A percentile compares a stretch with the other conserved stretches of the same genome.
phyloP scores from a whole-genome alignment of 2,888 invertebrate genomes.

The Adelphocoris suturalis region DNA sequence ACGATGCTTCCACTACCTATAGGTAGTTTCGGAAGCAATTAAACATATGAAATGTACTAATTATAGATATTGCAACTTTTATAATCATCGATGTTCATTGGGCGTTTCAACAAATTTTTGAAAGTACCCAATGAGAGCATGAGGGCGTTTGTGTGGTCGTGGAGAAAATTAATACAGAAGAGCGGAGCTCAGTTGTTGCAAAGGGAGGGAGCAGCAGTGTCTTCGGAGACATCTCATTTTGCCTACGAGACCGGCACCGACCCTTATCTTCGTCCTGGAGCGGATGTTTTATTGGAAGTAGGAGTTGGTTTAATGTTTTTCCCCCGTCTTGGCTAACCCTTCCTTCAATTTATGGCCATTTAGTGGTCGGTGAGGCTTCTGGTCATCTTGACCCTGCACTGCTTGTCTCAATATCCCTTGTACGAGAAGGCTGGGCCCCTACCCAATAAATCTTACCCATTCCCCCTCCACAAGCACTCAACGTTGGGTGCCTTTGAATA shows the following conservation, averaged over 20 bases:
- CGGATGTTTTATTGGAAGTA: slow-evolving; percentile 48
- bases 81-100: no score
- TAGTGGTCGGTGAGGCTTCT: slow-evolving; percentile 52
- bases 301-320: slow-evolving; percentile 6
- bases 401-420: slow-evolving; percentile 17
- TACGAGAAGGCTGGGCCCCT: slow-evolving; percentile 12
- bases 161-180: not conserved
- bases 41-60: no score
- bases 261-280: slow-evolving; percentile 34
- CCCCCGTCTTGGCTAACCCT: not conserved
- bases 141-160: no score
- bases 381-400: slow-evolving; percentile 56
- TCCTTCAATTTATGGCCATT: slow-evolving; percentile 67
- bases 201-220: not conserved
- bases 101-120: no score
- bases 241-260: not conserved
- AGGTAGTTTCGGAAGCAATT: no score
- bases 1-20: no score
- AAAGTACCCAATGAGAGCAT: no score
- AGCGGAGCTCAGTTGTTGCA: not conserved
- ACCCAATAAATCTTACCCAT: not conserved
- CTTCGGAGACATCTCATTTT: slow-evolving; percentile 50
- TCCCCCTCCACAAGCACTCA: not conserved
- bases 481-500: not conserved
- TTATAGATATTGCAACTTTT: no score